phyloP scores from a whole-genome alignment of 2,888 invertebrate genomes.

The Caenorhabditis sp. region DNA sequence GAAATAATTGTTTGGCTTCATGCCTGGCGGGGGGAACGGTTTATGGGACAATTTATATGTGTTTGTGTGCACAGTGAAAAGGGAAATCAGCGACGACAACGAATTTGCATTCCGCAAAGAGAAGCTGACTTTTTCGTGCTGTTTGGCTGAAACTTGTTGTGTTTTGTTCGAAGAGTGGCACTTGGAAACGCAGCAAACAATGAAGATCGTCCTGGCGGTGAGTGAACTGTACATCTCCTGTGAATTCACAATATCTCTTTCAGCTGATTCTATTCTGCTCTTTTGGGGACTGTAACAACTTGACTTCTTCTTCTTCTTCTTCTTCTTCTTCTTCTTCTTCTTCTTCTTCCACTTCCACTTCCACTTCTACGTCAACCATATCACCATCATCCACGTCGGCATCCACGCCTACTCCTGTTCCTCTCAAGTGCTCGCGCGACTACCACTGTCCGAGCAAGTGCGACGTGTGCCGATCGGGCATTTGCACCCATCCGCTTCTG shows the following conservation, averaged over 20 bases:
- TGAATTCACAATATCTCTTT: too few relatives aligned
- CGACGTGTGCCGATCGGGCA: constrained; percentile 18
- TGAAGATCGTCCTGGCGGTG: too few relatives aligned
- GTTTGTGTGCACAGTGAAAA: not conserved
- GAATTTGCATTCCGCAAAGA: not conserved
- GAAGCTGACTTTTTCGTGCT: too few relatives aligned
- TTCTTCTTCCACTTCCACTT: too few relatives aligned
- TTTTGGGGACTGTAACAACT: not conserved
- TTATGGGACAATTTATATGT: not conserved
- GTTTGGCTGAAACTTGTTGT: too few relatives aligned
- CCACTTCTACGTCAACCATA: not conserved
- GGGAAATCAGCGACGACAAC: not conserved
- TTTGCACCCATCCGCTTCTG: constrained; percentile 21
- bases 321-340: too few relatives aligned
- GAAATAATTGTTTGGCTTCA: too few relatives aligned
- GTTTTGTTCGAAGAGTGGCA: too few relatives aligned
- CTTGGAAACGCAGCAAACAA: too few relatives aligned
- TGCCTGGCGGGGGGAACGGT: not conserved
- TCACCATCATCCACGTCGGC: not conserved
- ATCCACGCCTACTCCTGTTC: not conserved
- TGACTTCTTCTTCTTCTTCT: too few relatives aligned
- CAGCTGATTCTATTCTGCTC: not conserved
- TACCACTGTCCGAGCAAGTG: constrained; percentile 33
- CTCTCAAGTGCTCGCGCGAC: constrained; percentile 35
- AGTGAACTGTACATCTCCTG: too few relatives aligned